These are phyloP conservation scores for Nymphicus hollandicus DNA, from an alignment of 2,113 vertebrate species.

Conservation along the genomic window DNA sequence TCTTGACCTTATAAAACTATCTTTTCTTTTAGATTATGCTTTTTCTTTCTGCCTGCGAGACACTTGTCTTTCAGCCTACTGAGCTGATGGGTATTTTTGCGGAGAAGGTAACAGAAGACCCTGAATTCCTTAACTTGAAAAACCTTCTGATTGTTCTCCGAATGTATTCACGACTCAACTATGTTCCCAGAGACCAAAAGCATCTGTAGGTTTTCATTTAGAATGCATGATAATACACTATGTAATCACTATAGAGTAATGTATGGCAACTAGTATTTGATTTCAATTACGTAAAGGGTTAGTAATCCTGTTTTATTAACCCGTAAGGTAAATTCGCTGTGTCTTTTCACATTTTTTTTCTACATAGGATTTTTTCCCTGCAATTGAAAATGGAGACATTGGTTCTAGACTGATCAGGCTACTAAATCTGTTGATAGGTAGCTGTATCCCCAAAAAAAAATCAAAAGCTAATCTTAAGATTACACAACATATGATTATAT, in stretches of 20 bases:
- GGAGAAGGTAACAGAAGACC: slow-evolving; percentile 73
- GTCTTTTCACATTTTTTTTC: not conserved
- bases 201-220: slow-evolving; percentile 73
- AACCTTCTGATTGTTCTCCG: slow-evolving; percentile 74
- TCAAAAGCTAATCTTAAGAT: not conserved
- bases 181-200: slow-evolving; percentile 60
- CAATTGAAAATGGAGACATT: not conserved
- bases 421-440: not conserved
- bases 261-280: not conserved
- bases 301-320: not conserved
- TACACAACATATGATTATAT: not conserved
- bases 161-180: slow-evolving; percentile 82
- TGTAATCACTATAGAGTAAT: not conserved
- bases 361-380: not conserved
- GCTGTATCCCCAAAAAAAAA: not conserved
- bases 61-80: slow-evolving; percentile 74
- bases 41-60: slow-evolving; percentile 76
- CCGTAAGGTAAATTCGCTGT: not conserved
- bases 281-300: not conserved
- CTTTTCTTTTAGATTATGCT: slow-evolving; percentile 75
- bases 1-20: not conserved
- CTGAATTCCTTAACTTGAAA: slow-evolving; percentile 72
- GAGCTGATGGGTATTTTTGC: slow-evolving; percentile 79
- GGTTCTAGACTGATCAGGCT: not conserved
- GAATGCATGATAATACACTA: not conserved